Percentiles rank a stretch among this genome's conserved stretches.
These are phyloP conservation scores for Thalassarche chlororhynchos DNA, from an alignment of 2,113 vertebrate species.

Conservation along the genomic window DNA sequence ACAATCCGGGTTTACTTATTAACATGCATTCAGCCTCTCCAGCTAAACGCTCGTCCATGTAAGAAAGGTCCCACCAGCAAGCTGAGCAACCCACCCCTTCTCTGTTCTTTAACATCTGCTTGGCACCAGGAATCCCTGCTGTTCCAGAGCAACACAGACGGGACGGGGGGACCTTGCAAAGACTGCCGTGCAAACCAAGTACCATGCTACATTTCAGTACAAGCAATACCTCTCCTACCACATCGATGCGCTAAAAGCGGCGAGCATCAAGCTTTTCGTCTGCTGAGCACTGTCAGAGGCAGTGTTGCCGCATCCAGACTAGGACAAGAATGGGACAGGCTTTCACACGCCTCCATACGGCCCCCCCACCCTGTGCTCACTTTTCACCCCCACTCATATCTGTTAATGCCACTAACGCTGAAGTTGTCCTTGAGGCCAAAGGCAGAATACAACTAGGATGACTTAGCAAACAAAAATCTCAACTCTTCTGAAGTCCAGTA, in stretches of 20 bases:
- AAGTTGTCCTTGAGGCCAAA: neutral
- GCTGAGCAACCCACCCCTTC: neutral
- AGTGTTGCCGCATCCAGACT: too few relatives aligned
- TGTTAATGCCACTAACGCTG: accelerated
- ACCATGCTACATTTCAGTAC: accelerated
- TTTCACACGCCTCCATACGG: accelerated
- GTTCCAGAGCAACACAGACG: accelerated
- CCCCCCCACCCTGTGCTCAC: accelerated
- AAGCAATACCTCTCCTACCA: neutral
- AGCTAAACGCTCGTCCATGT: accelerated
- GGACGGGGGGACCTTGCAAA: neutral
- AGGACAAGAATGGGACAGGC: neutral
- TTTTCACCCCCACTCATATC: accelerated
- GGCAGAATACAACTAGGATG: neutral
- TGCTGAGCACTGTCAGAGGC: neutral
- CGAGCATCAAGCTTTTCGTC: accelerated
- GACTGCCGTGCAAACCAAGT: neutral
- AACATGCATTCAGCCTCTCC: neutral
- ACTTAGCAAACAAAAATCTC: neutral
- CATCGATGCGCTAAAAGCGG: neutral
- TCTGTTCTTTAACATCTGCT: neutral
- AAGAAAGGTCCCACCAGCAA: neutral
- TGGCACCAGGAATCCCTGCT: neutral
- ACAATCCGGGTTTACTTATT: neutral
- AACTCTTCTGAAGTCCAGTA: neutral